phyloP scores from a whole-genome alignment of 1,140 invertebrate genomes.

The Triops cancriformis region DNA sequence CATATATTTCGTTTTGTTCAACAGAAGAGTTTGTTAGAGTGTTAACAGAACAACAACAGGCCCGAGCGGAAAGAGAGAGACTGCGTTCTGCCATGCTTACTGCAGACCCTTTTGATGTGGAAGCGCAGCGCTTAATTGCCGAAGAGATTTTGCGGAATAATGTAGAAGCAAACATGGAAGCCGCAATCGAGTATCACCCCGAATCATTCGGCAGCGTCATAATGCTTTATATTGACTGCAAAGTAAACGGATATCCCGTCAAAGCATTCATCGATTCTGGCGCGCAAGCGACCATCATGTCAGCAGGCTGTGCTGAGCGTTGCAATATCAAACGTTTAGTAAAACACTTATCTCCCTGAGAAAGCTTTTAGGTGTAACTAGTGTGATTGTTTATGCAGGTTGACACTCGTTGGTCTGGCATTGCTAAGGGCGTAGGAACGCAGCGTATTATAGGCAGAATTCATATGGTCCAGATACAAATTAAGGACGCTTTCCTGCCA shows the following conservation, averaged over 20 bases:
- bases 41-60: conserved; percentile 68
- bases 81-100: conserved; percentile 78
- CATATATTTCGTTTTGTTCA: conserved; percentile 30
- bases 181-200: conserved; percentile 95
- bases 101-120: conserved; percentile 90
- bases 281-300: conserved; percentile 92
- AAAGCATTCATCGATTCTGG: conserved; percentile 97
- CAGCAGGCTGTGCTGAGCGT: conserved; percentile 77
- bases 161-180: conserved; percentile 97
- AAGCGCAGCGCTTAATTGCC: conserved; percentile 86
- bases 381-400: conserved; percentile 42
- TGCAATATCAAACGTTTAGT: conserved; percentile 87
- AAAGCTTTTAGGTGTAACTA: neutral
- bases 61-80: conserved; percentile 64
- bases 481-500: conserved; percentile 84
- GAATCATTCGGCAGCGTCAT: conserved; percentile 95
- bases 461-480: conserved; percentile 81
- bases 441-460: conserved; percentile 92
- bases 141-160: conserved; percentile 93
- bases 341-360: neutral
- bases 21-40: conserved; percentile 72
- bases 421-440: conserved; percentile 90
- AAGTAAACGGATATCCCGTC: conserved; percentile 88
- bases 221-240: conserved; percentile 95
- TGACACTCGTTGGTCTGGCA: conserved; percentile 86